A percentile compares a stretch with the other conserved stretches of the same genome.
phyloP scores from a whole-genome alignment of 2,797 vertebrate species.

The Hemibagrus guttatus region DNA sequence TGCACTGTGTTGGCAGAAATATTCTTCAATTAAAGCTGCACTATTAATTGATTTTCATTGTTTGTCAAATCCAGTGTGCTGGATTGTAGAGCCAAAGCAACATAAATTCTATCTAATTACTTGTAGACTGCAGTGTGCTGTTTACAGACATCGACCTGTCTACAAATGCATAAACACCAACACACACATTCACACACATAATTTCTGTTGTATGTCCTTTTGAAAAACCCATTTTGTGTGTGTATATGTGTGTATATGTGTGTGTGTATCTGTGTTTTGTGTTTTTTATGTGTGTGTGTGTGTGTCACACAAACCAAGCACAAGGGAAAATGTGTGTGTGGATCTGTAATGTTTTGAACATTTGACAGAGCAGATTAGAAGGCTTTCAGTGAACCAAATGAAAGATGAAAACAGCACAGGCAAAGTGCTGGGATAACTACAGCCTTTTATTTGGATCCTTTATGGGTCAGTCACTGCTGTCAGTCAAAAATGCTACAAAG shows the following conservation, averaged over 20 bases:
- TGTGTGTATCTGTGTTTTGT: not conserved
- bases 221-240: not conserved
- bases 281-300: not conserved
- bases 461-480: constrained; percentile 42
- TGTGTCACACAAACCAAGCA: constrained; percentile 17
- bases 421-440: constrained; percentile 45
- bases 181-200: not conserved
- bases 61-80: not conserved
- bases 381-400: constrained; percentile 34
- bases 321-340: not conserved
- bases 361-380: constrained; percentile 43
- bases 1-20: not conserved
- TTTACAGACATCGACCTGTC: constrained; percentile 1
- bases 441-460: constrained; percentile 51
- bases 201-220: not conserved
- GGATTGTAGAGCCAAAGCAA: not conserved
- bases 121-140: not conserved
- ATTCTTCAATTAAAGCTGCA: not conserved
- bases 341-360: constrained; percentile 30
- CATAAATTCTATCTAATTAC: constrained; percentile 21
- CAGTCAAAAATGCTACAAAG: constrained; percentile 42
- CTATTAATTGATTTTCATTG: constrained; percentile 13
- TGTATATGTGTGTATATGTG: not conserved
- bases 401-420: constrained; percentile 39
- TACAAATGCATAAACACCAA: not conserved